A percentile compares a stretch with the other conserved stretches of the same genome.
phyloP scores from a whole-genome alignment of 2,113 vertebrate species.

The Austrofundulus limnaeus region DNA sequence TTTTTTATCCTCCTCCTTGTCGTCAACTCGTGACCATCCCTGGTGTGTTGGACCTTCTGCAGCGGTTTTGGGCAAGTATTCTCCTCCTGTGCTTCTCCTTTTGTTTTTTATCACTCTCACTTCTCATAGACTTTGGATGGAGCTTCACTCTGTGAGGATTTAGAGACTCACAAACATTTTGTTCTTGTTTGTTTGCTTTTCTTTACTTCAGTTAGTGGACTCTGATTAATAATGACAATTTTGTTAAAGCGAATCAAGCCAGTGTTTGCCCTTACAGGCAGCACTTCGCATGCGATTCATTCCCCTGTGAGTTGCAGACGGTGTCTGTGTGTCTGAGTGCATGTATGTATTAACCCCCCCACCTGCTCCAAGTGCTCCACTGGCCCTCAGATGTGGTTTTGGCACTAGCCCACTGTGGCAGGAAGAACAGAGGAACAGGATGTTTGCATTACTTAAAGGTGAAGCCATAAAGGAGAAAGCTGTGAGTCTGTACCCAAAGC shows the following conservation, averaged over 20 bases:
- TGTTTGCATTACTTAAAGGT: slow-evolving; percentile 70
- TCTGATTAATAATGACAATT: slow-evolving; percentile 49
- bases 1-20: slow-evolving; percentile 30
- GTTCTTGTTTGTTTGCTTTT: slow-evolving; percentile 24
- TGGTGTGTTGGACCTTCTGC: slow-evolving; percentile 71
- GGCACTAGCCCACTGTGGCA: slow-evolving; percentile 34
- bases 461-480: slow-evolving; percentile 68
- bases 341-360: slow-evolving; percentile 54
- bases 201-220: slow-evolving; percentile 14
- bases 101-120: slow-evolving; percentile 6
- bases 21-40: slow-evolving; percentile 81
- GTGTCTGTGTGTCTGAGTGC: slow-evolving; percentile 27
- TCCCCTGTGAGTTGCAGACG: slow-evolving; percentile 41
- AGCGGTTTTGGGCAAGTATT: slow-evolving; percentile 76
- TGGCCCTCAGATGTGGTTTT: slow-evolving; percentile 72
- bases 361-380: slow-evolving; percentile 45
- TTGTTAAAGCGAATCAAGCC: slow-evolving; percentile 29
- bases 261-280: slow-evolving; percentile 31
- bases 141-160: not conserved
- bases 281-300: slow-evolving; percentile 51
- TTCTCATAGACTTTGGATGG: slow-evolving; percentile 34
- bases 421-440: slow-evolving; percentile 52
- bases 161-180: not conserved
- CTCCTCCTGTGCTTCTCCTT: slow-evolving; percentile 58
- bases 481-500: slow-evolving; percentile 50